Percentiles rank a stretch among this genome's conserved stretches.
These are phyloP conservation scores for Chaitophorus viminalis DNA, from an alignment of 2,888 invertebrate species.

Conservation along the genomic window DNA sequence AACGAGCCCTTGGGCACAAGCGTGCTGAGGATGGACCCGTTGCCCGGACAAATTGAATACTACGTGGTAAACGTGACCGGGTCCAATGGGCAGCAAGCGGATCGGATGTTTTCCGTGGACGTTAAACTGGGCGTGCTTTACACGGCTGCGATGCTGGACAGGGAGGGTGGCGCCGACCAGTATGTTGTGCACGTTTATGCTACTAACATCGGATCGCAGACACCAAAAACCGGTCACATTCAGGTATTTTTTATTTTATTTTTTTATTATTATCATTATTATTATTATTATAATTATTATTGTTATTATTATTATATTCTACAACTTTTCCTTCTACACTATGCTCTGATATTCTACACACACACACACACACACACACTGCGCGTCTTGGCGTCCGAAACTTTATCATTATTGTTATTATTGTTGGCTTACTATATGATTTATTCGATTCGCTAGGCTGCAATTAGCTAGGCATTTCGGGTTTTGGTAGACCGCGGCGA, in stretches of 20 bases:
- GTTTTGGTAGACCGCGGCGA: conserved; percentile 58
- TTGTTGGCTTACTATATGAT: conserved; percentile 57
- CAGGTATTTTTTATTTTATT: conserved; percentile 75
- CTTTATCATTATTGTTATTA: conserved; percentile 60
- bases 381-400: conserved; percentile 27
- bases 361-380: neutral
- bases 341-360: too few species aligned
- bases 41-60: conserved; percentile 77
- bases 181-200: conserved; percentile 89
- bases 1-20: conserved; percentile 89
- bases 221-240: conserved; percentile 79
- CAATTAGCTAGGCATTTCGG: conserved; percentile 56
- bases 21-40: conserved; percentile 82
- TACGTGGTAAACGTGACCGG: conserved; percentile 75
- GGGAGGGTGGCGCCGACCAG: conserved; percentile 82
- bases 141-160: conserved; percentile 83
- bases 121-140: conserved; percentile 87
- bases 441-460: conserved; percentile 59
- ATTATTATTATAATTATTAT: conserved; percentile 36
- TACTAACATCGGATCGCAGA: conserved; percentile 77
- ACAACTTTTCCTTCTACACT: conserved; percentile 15
- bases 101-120: conserved; percentile 91
- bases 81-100: conserved; percentile 79
- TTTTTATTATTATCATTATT: conserved; percentile 26
- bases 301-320: conserved; percentile 5